phyloP scores from a whole-genome alignment of 2,797 vertebrate genomes.

The Thripadectes ignobilis region DNA sequence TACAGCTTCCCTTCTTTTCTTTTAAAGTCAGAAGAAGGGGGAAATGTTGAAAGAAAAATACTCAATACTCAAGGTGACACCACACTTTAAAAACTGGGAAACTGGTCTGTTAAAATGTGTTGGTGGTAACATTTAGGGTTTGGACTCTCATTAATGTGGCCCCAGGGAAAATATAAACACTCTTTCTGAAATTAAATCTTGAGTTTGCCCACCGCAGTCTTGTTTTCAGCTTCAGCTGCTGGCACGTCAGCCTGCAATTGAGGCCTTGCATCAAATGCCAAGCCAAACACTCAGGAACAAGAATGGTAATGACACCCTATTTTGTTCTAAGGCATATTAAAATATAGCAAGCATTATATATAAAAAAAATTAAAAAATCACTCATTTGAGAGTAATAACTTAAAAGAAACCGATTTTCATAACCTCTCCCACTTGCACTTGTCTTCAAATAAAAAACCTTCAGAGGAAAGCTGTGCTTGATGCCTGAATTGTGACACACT shows the following conservation, averaged over 20 bases:
- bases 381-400: slow-evolving; percentile 11
- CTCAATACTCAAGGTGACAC: slow-evolving; percentile 27
- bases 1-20: background rate
- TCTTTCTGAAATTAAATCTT: slow-evolving; percentile 65
- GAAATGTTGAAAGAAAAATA: background rate
- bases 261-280: slow-evolving; percentile 67
- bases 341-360: slow-evolving; percentile 14
- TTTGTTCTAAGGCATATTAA: slow-evolving; percentile 63
- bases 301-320: slow-evolving; percentile 62
- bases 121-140: slow-evolving; percentile 62
- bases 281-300: slow-evolving; percentile 69
- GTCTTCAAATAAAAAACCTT: slow-evolving; percentile 20
- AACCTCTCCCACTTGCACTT: background rate
- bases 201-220: slow-evolving; percentile 63
- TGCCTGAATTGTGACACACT: background rate
- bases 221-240: slow-evolving; percentile 61
- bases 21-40: background rate
- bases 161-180: slow-evolving; percentile 74
- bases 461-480: background rate
- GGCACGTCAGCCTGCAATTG: slow-evolving; percentile 57
- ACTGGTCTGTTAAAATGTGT: slow-evolving; percentile 46
- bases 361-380: background rate
- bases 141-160: slow-evolving; percentile 61
- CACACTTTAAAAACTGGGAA: slow-evolving; percentile 42
- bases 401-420: slow-evolving; percentile 18